Conservation (phyloP, 2,113 vertebrate species). For the pig (Sus scrofa) region T2T-Sscrofa CM000819.6:13740501-13741000, state of each 20-base stretch:
- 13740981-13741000: background rate
- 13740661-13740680: background rate
- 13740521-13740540: background rate
- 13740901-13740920: background rate
- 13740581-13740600: background rate
- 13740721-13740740: background rate
- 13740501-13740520: background rate
- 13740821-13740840: background rate
- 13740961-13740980: background rate
- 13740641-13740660: background rate
- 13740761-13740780: background rate
- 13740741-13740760: background rate
- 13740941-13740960: background rate
- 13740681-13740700: background rate
- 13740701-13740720: too few relatives aligned
- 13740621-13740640: background rate
- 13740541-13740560: background rate
- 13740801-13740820: background rate
- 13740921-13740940: background rate
- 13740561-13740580: background rate
- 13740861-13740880: background rate
- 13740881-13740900: background rate
- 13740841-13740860: background rate
- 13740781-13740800: background rate
- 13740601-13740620: background rate